Evolutionary conservation across 2,888 invertebrate species (phyloP), one percentile per base, ranked within the genome.

Genomic region (Rugalucina vietnamica): DNA sequence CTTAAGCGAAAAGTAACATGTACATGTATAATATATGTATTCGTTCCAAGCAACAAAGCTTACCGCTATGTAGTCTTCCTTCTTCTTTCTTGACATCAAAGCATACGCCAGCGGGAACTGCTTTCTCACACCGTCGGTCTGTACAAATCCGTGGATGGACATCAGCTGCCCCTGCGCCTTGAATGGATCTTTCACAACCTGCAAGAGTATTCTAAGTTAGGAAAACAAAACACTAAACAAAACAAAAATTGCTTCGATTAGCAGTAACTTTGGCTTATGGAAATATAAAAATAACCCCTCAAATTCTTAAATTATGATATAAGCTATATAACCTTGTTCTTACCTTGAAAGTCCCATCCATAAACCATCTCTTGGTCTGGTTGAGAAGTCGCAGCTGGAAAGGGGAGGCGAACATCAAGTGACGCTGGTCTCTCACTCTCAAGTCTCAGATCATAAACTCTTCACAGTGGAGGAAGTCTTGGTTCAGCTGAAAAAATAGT

Each of bases 281-380:
- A n/a, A n/a, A n/a, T n/a, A n/a, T n/a, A n/a, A n/a, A n/a, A n/a
- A n/a, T n/a, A n/a, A n/a, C n/a, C n/a, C n/a, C n/a, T n/a, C n/a
- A n/a, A n/a, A n/a, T n/a, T n/a, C n/a, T n/a, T n/a, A n/a, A n/a
- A n/a, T n/a, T n/a, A n/a, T n/a, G n/a, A n/a, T n/a, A n/a, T n/a
- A n/a, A n/a, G n/a, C n/a, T n/a, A n/a, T n/a, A n/a, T n/a, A n/a
- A n/a, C n/a, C n/a, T n/a, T n/a, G n/a, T n/a, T n/a, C n/a, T 39
- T 71, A 79, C 77, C 69, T 85, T 85, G 43, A 82, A 79, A 21
- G 82, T 85, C 1, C 77, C 80, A 76, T 85, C 82, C 80, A 80
- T 75, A 21, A 85, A 82, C 85, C 80, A 82, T 14, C 82, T 57
- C 34, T 70, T 85, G 10, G 80, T 72, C 5, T 70, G 72, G 12